Conservation (phyloP, 1,140 invertebrate species). For the Sycophaga agraensis region DNA sequence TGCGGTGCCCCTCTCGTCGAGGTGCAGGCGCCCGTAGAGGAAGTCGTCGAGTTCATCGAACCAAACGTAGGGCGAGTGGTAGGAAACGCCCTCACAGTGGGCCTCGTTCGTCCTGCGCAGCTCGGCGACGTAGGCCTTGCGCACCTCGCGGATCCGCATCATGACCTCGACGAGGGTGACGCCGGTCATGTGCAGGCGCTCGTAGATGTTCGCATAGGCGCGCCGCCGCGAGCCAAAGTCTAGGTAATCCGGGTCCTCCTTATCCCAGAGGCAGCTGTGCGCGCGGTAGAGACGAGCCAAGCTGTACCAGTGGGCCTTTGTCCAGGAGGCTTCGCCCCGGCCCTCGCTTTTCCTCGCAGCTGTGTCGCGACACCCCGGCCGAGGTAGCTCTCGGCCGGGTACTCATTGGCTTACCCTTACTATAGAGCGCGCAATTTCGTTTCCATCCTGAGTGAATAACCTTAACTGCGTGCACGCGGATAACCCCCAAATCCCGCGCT, state of each 20-base stretch:
- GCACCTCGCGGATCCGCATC: slow-evolving; percentile 36
- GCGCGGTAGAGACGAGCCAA: slow-evolving; percentile 32
- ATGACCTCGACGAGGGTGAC: slow-evolving; percentile 34
- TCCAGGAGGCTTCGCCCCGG: slow-evolving; percentile 36
- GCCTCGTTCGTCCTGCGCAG: slow-evolving; percentile 29
- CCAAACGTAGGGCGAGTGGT: slow-evolving; percentile 27
- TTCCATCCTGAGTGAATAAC: too few relatives aligned
- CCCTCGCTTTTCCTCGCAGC: neutral
- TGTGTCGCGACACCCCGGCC: neutral
- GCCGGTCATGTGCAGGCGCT: neutral
- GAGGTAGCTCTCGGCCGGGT: too few relatives aligned
- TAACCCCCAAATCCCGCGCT: too few relatives aligned
- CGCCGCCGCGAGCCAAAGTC: slow-evolving; percentile 28
- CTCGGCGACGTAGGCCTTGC: slow-evolving; percentile 34
- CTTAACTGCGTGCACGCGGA: too few relatives aligned
- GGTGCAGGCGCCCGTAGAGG: slow-evolving; percentile 34
- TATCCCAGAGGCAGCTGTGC: slow-evolving; percentile 37
- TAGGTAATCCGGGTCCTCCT: slow-evolving; percentile 32
- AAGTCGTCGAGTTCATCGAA: slow-evolving; percentile 37
- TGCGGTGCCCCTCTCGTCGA: slow-evolving; percentile 33
- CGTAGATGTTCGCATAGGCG: slow-evolving; percentile 35
- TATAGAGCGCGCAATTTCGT: too few relatives aligned
- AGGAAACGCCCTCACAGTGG: neutral
- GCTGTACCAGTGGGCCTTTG: slow-evolving; percentile 26
- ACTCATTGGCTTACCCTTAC: too few relatives aligned